Evolutionary conservation across 2,888 invertebrate species (phyloP).

Genomic region (Lasioglossum oenotherae): DNA sequence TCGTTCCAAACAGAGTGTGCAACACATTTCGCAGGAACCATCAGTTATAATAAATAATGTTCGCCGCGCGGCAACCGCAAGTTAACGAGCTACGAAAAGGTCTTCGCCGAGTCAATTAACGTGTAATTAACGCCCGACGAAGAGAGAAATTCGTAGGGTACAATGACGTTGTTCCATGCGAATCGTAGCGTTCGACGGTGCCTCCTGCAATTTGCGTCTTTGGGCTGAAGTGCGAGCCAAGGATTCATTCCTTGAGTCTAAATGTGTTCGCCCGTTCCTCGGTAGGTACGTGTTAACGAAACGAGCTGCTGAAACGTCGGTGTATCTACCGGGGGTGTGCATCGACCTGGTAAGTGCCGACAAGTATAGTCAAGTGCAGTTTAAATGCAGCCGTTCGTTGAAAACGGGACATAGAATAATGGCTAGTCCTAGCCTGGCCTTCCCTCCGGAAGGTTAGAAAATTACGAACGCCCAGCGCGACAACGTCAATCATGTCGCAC

Average conservation of each 20-base stretch:
- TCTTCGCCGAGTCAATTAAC: slow-evolving; percentile 33
- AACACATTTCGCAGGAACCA: neutral
- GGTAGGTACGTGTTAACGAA: slow-evolving; percentile 42
- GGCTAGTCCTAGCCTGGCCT: slow-evolving; percentile 19
- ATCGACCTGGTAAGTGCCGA: slow-evolving; percentile 32
- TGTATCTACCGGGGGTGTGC: slow-evolving; percentile 27
- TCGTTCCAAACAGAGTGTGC: neutral
- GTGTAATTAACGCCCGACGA: slow-evolving; percentile 32
- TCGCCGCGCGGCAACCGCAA: slow-evolving; percentile 6
- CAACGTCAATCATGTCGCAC: slow-evolving; percentile 27
- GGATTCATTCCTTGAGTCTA: slow-evolving; percentile 42
- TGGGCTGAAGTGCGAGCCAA: slow-evolving; percentile 11
- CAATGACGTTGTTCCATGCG: slow-evolving; percentile 31
- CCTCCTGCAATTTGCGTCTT: slow-evolving; percentile 44
- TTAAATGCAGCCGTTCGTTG: slow-evolving; percentile 25
- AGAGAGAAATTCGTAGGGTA: slow-evolving; percentile 18
- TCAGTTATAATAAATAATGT: slow-evolving; percentile 18
- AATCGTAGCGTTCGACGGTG: slow-evolving; percentile 28
- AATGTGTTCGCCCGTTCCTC: neutral
- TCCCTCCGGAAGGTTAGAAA: slow-evolving; percentile 30
- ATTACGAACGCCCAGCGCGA: slow-evolving; percentile 26
- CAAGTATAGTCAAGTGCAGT: slow-evolving; percentile 34
- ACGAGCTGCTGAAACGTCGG: slow-evolving; percentile 50
- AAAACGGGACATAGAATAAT: slow-evolving; percentile 61
- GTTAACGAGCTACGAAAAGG: slow-evolving; percentile 30